Percentiles rank a stretch among this genome's conserved stretches.
These are phyloP conservation scores for Chironomus striatipennis DNA, from an alignment of 1,140 invertebrate genomes.

Conservation along the genomic window DNA sequence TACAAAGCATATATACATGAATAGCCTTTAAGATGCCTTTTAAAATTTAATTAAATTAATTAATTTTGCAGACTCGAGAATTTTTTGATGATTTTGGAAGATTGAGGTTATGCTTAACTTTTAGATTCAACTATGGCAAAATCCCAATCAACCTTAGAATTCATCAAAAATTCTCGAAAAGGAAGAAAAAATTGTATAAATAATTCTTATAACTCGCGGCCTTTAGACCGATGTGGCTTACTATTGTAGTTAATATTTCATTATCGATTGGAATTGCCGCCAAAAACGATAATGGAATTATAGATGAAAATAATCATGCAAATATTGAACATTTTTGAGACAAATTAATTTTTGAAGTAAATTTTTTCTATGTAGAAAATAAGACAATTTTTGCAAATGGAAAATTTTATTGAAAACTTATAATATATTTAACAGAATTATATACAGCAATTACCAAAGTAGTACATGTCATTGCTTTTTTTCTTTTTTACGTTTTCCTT, in stretches of 20 bases:
- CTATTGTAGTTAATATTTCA: not conserved
- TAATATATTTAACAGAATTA: not conserved
- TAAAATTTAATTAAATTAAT: not conserved
- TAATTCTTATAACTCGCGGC: not conserved
- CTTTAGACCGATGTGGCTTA: slow-evolving; percentile 22
- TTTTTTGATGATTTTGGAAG: no score
- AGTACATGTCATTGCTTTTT: not conserved
- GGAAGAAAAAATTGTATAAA: not conserved
- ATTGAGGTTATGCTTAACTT: no score
- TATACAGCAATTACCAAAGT: slow-evolving; percentile 24
- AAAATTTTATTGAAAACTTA: not conserved
- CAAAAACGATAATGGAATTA: not conserved
- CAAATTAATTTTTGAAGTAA: not conserved
- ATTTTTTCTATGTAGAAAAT: not conserved
- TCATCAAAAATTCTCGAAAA: no score
- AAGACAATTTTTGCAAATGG: not conserved
- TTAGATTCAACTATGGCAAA: no score
- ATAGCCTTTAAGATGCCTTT: slow-evolving; percentile 12
- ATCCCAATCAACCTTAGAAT: no score
- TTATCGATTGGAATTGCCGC: no score
- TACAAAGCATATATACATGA: no score
- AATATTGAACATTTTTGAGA: not conserved
- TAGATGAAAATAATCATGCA: not conserved
- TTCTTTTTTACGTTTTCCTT: not conserved
- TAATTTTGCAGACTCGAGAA: not conserved